Evolutionary conservation across 2,888 invertebrate species (phyloP), one percentile per base, ranked within the genome.

Genomic region (Hypolimnas misippus): DNA sequence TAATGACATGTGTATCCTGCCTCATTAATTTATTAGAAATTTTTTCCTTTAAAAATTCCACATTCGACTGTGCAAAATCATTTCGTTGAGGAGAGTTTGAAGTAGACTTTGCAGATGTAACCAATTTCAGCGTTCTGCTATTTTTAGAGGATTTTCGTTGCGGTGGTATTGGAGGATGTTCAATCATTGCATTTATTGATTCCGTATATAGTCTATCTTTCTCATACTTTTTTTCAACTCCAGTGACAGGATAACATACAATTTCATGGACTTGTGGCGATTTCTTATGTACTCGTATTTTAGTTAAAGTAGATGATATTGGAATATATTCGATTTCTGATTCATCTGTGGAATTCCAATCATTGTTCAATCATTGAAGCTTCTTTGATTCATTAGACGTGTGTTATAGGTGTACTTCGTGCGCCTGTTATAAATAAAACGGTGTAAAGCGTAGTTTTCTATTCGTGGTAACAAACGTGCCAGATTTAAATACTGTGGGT

Each of bases 261-360:
- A 94, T 93, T 86, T 95, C 94, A 49, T 86, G 86, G 57, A 82
- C 71, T 65, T 85, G 83, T 64, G 92, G 91, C 64, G 87, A 84
- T 78, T 93, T 94, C 89, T 95, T 95, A 83, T 95, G 95, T 55
- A 96, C 94, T 82, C 95, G 93, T 80, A 96, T 96, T 92, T 96
- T 95, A 73, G 96, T 96, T 79, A 96, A 89, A 71, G 96, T 96
- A 53, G 96, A 94, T 69, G 96, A 95, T 77, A 96, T 95, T 78
- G 96, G 96, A 86, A 96, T 95, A 86, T 96, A 96, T 92, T 96
- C 96, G 82, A 96, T 94, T 90, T 95, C 94, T 76, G 95, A 91
- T 80, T 95, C 94, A 93, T 96, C 96, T 96, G 95, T 89, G 94
- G 92, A 94, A 87, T 82, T 81, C 83, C 78, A 89, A 84, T 79